phyloP scores from a whole-genome alignment of 1,140 invertebrate species.

The Scaptomyza montana region DNA sequence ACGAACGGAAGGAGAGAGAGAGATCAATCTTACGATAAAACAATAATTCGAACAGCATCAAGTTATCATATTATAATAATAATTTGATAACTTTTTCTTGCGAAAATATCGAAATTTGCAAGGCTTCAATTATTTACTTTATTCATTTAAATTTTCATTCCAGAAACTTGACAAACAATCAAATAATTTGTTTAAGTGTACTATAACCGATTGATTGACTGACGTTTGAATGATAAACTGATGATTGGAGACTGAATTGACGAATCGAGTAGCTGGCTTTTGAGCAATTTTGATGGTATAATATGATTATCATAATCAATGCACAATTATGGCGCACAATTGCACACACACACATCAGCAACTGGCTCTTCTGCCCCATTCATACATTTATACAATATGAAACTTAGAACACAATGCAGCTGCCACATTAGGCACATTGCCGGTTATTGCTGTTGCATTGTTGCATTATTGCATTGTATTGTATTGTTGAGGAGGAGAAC shows the following conservation, averaged over 20 bases:
- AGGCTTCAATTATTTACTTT: too few relatives aligned
- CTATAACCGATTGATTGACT: background rate
- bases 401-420: slow-evolving; percentile 2
- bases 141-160: too few relatives aligned
- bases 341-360: background rate
- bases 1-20: too few relatives aligned
- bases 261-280: slow-evolving; percentile 7
- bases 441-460: background rate
- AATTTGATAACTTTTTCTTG: too few relatives aligned
- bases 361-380: background rate
- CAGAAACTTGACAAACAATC: too few relatives aligned
- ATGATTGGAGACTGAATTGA: slow-evolving; percentile 22
- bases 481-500: background rate
- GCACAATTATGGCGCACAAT: slow-evolving; percentile 64
- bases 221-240: slow-evolving; percentile 12
- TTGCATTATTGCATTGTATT: background rate
- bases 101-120: too few relatives aligned
- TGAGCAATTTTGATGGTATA: slow-evolving; percentile 57
- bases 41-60: too few relatives aligned
- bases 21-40: too few relatives aligned
- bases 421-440: background rate
- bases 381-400: too few relatives aligned
- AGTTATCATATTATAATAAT: too few relatives aligned
- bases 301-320: slow-evolving; percentile 66
- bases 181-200: too few relatives aligned